phyloP scores from a whole-genome alignment of 1,140 invertebrate species.

The Drosophila grimshawi region DNA sequence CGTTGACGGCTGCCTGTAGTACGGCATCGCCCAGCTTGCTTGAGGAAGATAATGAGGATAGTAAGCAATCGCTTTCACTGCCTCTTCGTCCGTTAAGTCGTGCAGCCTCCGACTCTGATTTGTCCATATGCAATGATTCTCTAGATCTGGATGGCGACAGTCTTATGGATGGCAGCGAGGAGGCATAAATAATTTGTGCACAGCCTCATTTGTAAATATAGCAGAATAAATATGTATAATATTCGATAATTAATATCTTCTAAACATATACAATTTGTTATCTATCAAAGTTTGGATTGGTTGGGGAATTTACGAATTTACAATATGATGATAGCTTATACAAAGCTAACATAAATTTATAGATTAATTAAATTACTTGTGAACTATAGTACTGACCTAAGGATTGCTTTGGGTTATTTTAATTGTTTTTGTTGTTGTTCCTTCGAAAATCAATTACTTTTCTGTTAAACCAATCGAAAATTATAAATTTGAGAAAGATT shows the following conservation, averaged over 20 bases:
- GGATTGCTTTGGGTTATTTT: too few species aligned
- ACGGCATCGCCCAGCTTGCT: slow-evolving; percentile 54
- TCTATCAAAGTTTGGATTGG: not conserved
- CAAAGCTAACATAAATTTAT: too few species aligned
- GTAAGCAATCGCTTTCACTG: slow-evolving; percentile 68
- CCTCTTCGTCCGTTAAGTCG: slow-evolving; percentile 60
- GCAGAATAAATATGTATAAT: slow-evolving; percentile 65
- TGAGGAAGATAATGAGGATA: slow-evolving; percentile 77
- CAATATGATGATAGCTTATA: too few species aligned
- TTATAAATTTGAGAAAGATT: too few species aligned
- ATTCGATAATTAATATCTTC: not conserved
- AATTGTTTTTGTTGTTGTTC: too few species aligned
- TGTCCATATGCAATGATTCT: slow-evolving; percentile 83
- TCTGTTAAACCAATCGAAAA: too few species aligned
- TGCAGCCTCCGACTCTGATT: slow-evolving; percentile 73
- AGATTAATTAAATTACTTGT: too few species aligned
- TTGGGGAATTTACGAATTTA: too few species aligned
- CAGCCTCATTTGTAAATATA: slow-evolving; percentile 63
- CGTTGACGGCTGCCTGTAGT: slow-evolving; percentile 29
- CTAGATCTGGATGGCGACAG: slow-evolving; percentile 74
- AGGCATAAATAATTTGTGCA: slow-evolving; percentile 57
- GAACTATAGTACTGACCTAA: too few species aligned
- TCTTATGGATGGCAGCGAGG: slow-evolving; percentile 75
- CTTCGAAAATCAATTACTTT: too few species aligned
- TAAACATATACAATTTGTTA: not conserved